Percentiles rank a stretch among this genome's conserved stretches.
These are phyloP conservation scores for Gymnothorax reevesii DNA, from an alignment of 2,797 vertebrate species.

Conservation along the genomic window DNA sequence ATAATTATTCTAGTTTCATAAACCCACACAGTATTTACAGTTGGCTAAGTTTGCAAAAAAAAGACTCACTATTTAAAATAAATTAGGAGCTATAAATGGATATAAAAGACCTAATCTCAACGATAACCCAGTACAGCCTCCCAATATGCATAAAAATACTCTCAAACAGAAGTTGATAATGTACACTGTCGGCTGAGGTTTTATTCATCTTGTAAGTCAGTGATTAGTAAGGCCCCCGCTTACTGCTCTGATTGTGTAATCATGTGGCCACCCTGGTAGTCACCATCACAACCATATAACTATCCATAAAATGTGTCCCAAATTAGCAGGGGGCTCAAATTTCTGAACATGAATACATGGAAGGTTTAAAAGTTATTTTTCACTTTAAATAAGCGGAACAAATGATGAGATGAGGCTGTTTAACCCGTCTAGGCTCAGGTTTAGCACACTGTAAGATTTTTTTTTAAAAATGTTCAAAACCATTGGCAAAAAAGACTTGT, in stretches of 20 bases:
- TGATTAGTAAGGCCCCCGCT: background rate
- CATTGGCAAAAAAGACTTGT: background rate
- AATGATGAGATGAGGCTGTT: background rate
- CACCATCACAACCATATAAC: conserved; percentile 20
- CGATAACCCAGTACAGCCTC: no score
- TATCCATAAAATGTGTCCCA: conserved; percentile 17
- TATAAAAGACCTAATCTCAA: no score
- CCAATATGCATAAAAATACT: no score
- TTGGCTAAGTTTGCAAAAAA: no score
- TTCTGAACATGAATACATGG: background rate
- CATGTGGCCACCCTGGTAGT: background rate
- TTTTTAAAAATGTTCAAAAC: background rate
- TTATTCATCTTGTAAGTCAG: no score
- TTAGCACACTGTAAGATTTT: background rate
- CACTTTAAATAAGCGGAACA: background rate
- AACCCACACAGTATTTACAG: background rate
- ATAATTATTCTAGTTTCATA: background rate
- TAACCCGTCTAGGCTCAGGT: background rate
- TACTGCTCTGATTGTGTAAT: conserved; percentile 8
- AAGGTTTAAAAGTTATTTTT: background rate
- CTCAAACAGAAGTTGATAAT: no score
- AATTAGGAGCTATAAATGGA: no score
- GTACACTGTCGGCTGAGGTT: no score
- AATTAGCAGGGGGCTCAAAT: conserved; percentile 16
- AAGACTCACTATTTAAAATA: no score